A percentile compares a stretch with the other conserved stretches of the same genome.
phyloP scores from a whole-genome alignment of 1,140 invertebrate genomes.

The Papilio polyxenes region DNA sequence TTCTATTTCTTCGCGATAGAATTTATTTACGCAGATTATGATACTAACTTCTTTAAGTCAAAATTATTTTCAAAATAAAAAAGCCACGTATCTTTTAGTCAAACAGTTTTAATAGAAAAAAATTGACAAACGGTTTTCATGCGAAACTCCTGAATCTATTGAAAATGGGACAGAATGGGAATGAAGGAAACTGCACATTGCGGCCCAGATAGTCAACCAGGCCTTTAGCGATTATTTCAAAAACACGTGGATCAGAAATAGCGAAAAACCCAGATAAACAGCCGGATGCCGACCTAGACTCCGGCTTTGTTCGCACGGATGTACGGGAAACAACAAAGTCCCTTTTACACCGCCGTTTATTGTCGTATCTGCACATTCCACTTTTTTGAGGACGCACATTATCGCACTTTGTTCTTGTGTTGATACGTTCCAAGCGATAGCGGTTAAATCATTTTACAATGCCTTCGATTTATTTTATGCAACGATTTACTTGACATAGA shows the following conservation, averaged over 20 bases:
- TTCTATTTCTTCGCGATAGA: not conserved
- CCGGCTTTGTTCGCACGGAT: conserved; percentile 25
- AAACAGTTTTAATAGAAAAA: not conserved
- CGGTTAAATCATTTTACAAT: not conserved
- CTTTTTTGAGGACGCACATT: conserved; percentile 22
- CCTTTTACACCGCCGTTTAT: conserved; percentile 7
- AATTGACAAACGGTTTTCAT: not conserved
- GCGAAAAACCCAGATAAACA: conserved; percentile 31
- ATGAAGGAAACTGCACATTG: conserved; percentile 20
- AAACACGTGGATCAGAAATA: conserved; percentile 32
- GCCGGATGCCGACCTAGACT: conserved; percentile 16
- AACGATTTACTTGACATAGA: too few relatives aligned
- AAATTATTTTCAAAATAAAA: not conserved
- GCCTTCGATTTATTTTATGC: not conserved
- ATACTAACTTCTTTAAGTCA: not conserved
- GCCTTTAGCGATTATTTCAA: conserved; percentile 30
- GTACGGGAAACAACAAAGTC: conserved; percentile 36
- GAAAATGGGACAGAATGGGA: conserved; percentile 14
- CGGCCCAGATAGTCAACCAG: conserved; percentile 33
- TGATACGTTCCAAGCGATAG: not conserved
- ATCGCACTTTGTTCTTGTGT: conserved; percentile 26
- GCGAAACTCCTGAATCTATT: not conserved
- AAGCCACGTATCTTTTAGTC: not conserved
- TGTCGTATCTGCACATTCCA: conserved; percentile 18
- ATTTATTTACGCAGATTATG: not conserved